Conservation (phyloP, 2,797 vertebrate genomes). For the Myoxocephalus aenaeus region DNA sequence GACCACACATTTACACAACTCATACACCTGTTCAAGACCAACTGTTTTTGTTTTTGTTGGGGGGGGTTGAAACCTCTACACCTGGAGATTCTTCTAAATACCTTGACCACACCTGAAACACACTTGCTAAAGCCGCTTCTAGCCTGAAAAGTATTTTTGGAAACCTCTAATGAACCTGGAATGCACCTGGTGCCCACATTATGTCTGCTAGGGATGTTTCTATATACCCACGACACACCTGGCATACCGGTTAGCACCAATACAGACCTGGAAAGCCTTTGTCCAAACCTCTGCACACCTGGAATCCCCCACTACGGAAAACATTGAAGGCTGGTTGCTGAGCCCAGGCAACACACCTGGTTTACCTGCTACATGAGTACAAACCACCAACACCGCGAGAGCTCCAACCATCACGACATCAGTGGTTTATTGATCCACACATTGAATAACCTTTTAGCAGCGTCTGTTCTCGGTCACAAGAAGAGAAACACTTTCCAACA, state of each 20-base stretch:
- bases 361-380: background rate
- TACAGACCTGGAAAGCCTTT: background rate
- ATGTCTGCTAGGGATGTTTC: background rate
- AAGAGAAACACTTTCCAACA: background rate
- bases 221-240: background rate
- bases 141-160: background rate
- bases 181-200: background rate
- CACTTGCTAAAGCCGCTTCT: too few species aligned
- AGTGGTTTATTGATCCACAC: background rate
- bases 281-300: background rate
- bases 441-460: background rate
- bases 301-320: too few species aligned
- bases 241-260: background rate
- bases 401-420: background rate
- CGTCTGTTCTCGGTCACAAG: background rate
- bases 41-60: too few species aligned
- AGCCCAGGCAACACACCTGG: slow-evolving; percentile 8
- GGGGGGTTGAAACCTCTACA: background rate
- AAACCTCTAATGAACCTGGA: background rate
- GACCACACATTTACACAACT: background rate
- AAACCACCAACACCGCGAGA: background rate
- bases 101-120: background rate
- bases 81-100: background rate
- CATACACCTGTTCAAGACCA: background rate
- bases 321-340: too few species aligned